Evolutionary conservation across 64 coral and sea anemone species (phyloP), one percentile per base, ranked within the genome.

Genomic region (Actinia equina): DNA sequence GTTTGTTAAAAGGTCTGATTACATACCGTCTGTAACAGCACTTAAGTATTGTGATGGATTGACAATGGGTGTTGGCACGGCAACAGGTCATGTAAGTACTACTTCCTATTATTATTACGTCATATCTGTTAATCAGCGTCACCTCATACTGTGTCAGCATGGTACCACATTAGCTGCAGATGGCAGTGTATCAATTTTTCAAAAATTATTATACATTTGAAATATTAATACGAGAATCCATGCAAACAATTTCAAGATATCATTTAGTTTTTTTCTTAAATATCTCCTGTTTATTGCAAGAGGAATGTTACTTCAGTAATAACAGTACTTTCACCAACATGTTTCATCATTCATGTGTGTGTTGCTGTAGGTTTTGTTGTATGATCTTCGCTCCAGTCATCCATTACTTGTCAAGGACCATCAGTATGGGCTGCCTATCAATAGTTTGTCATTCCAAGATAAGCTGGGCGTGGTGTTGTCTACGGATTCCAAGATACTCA

Each of bases 401-500:
- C 97, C 97, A 22, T 44, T 99, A 12, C 76, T 99, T 7, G 83
- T 95, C 7, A 99, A 99, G 58, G 97, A 99, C 91, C 97, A 99
- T 20, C 97, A 95, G 65, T 99, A 99, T 85, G 97, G 97, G 3
- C 71, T 99, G 60, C 97, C 97, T 51, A 99, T 99, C 88, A 99
- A 95, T 56, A 95, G 97, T 25, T 67, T 99, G 71, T 85, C 93
- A 43, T 99, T 88, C 71, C 97, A 99, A 85, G 84, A 99, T 62
- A 83, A 95, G 46, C 87, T 94, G 12, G 92, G 87, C 19, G 90
- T 98, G 74, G 93, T 99, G 52, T 82, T 99, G 44, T 99, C 97
- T 25, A 60, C 84, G 25, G 97, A 99, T 85, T 95, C 86, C 43
- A 95, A 99, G 77, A 99, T 99, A 83, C 88, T 99, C 13, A 99